Base-by-base conservation (phyloP, 2,113 vertebrate species). In the Phaetusa simplex region DNA sequence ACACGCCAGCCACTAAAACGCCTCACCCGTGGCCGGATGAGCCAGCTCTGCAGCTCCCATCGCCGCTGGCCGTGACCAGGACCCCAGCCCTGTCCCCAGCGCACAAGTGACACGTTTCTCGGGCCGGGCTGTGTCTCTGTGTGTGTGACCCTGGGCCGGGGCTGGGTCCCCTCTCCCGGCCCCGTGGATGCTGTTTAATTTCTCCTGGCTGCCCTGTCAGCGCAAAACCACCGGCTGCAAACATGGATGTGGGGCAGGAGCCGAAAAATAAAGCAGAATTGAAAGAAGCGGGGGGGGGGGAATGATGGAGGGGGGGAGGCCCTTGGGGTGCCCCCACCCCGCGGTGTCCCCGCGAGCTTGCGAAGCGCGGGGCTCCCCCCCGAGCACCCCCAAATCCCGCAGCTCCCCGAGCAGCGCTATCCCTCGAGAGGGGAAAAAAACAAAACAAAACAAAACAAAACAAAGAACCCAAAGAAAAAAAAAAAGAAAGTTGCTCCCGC, bases 161-260 rank as follows among this genome's bases (percentile, higher is more conserved):
- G 52, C 62, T 17, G 43, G 13, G 11, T 6, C 29, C 27, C 43
- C 42, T 15, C 6, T 4, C 22, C 59, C 59, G 14, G 32, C 22
- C 19, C 59, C 23, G 36, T 40, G 13, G 64, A 7, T 2, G 83
- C 43, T 3, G 76, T 4, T 21, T 23, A 8, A 79, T 2, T 1
- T 19, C 69, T 14, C 40, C 5, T 18, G 40, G 71, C 55, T 61
- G n/a, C 0, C 7, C 21, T 5, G 12, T 6, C 47, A 40, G 53
- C 16, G 3, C 2, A 4, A 29, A 47, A 64, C 55, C 82, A 40
- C 47, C 53, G 24, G 11, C 53, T 40, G 0, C 69, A 1, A 6
- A 2, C 0, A 21, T 0, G 22, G 3, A 5, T 3, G 55, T 12
- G 65, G 69, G 55, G 55, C 49, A 2, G 5, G 17, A 43, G 61